These are phyloP conservation scores for Orgyia antiqua DNA, from an alignment of 2,888 invertebrate species.

Conservation along the genomic window DNA sequence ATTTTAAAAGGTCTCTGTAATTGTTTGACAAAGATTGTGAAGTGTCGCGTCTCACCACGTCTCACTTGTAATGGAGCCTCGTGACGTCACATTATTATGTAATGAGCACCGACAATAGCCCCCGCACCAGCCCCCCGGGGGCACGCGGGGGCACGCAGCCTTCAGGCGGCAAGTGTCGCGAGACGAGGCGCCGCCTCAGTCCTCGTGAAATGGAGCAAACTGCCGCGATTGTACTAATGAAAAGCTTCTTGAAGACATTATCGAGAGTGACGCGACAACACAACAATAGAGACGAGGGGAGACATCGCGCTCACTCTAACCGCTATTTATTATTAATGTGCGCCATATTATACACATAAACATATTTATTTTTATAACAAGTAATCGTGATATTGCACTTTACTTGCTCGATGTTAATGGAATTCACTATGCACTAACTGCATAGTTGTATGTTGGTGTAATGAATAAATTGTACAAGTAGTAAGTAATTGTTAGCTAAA, in stretches of 20 bases:
- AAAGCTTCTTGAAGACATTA: constrained; percentile 45
- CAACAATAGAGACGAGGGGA: background rate
- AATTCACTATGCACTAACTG: no score
- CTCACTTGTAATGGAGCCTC: constrained; percentile 21
- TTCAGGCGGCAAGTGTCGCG: constrained; percentile 8
- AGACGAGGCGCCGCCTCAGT: constrained; percentile 8
- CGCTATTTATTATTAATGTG: no score
- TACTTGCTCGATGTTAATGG: no score
- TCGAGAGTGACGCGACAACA: constrained; percentile 9
- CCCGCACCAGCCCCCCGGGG: constrained; percentile 6
- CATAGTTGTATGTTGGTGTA: no score
- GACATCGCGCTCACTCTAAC: no score
- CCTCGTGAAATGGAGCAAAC: constrained; percentile 36
- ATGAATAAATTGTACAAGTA: no score
- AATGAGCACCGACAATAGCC: constrained; percentile 27
- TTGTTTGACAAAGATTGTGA: constrained; percentile 2
- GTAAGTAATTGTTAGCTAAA: no score
- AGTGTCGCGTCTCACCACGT: constrained; percentile 2
- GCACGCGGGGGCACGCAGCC: constrained; percentile 3
- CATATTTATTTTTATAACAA: no score
- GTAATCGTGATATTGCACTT: no score
- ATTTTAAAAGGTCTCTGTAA: background rate
- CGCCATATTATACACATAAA: no score
- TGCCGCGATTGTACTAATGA: constrained; percentile 54
- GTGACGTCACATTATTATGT: constrained; percentile 27